Base-by-base conservation (phyloP, 2,888 invertebrate species). In the Diogma glabrata region DNA sequence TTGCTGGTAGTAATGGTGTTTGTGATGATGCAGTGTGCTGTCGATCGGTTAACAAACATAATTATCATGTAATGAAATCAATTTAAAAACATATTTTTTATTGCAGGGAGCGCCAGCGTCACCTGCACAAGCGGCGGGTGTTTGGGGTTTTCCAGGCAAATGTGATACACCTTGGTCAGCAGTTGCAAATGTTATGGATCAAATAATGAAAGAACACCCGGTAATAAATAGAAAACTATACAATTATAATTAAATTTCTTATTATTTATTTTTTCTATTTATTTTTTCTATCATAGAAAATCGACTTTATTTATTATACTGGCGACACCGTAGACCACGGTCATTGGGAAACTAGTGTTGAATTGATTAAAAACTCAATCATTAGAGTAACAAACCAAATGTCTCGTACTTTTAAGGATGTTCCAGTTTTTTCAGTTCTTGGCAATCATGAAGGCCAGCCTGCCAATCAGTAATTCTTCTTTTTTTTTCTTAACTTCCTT, bases 371-470 rank as follows among this genome's bases (percentile, higher is more conserved):
- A 1, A 66, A 74, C 2, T 74, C 76, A 55, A 75, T 87, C 49
- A 63, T 63, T 6, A 71, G 75, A 55, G 67, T 79, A 7, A 74
- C 77, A 40, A 61, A 70, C 1, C 71, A 75, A 58, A 63, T 84
- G 40, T 67, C 70, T 36, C 61, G 67, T 17, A 67, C 66, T 3
- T 87, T 91, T 56, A 79, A 74, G 1, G 60, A 77, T 40, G 77
- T 75, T n/a, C 73, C 75, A 0, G 75, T 89, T 1, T 78, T 77
- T 61, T 80, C 86, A 17, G 75, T 79, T 10, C 67, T 89, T 53
- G 91, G 90, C 22, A 92, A 92, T 66, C 91, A 92, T 57, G 91
- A 91, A 68, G 76, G 85, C 50, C 81, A 84, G 60, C 92, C 93
- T 1, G 71, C 85, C 7, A 88, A 92, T 70, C 77, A 82, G 91